Conservation (phyloP, 1,140 invertebrate species). For the Atta texana region DNA sequence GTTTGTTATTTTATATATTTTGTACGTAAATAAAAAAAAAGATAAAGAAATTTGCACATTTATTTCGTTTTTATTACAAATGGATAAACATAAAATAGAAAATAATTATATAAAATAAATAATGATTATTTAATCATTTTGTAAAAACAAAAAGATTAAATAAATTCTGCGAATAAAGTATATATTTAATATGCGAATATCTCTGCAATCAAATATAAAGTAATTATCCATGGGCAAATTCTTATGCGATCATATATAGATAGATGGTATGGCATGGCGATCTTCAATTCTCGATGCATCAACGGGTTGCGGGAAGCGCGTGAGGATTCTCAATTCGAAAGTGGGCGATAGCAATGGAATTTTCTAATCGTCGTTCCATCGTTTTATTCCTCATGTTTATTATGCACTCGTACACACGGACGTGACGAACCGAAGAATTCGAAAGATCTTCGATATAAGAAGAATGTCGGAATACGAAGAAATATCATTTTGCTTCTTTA, state of each 20-base stretch:
- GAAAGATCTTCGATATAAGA: slow-evolving; percentile 6
- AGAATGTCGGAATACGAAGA: neutral
- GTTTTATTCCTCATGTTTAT: slow-evolving; percentile 63
- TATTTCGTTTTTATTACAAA: neutral
- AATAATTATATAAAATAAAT: neutral
- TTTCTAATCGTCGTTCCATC: slow-evolving; percentile 84
- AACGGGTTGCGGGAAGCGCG: slow-evolving; percentile 28
- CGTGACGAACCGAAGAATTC: neutral
- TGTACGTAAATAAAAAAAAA: neutral
- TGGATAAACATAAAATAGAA: neutral
- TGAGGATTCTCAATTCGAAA: slow-evolving; percentile 52
- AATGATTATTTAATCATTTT: neutral
- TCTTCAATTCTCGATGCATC: slow-evolving; percentile 41
- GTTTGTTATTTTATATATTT: neutral
- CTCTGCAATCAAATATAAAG: neutral
- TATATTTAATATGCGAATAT: neutral
- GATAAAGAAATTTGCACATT: neutral
- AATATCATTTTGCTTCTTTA: neutral
- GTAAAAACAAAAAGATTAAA: neutral
- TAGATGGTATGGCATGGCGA: neutral
- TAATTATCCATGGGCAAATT: slow-evolving; percentile 61
- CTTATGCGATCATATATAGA: slow-evolving; percentile 9
- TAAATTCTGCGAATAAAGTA: neutral
- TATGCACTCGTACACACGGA: slow-evolving; percentile 47
- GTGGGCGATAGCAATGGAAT: slow-evolving; percentile 76